Percentiles rank a stretch among this genome's conserved stretches.
phyloP scores from a whole-genome alignment of 2,888 invertebrate species.

The Troides oblongomaculatus region DNA sequence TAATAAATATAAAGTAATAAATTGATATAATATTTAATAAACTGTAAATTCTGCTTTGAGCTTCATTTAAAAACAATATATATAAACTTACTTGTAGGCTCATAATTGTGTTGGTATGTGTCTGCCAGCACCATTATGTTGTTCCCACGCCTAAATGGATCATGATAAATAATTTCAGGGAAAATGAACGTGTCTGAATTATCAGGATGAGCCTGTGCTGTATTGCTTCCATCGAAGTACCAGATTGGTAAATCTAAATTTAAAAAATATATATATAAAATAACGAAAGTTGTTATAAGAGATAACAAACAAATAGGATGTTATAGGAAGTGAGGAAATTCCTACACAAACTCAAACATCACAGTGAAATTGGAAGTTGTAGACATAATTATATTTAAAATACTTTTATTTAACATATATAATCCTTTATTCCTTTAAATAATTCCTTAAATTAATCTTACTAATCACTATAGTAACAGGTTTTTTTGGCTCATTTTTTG shows the following conservation, averaged over 20 bases:
- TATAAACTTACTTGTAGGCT: conserved; percentile 60
- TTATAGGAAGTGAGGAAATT: too few species aligned
- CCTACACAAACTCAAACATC: too few species aligned
- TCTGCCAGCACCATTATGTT: conserved; percentile 89
- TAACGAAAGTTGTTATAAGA: not conserved
- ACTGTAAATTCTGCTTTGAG: not conserved
- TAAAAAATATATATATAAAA: not conserved
- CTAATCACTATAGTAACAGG: too few species aligned
- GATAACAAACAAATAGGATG: not conserved
- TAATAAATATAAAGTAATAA: too few species aligned
- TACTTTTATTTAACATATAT: too few species aligned
- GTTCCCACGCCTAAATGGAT: conserved; percentile 88
- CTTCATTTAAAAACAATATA: not conserved
- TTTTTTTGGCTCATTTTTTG: too few species aligned
- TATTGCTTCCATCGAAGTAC: conserved; percentile 88
- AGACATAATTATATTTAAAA: too few species aligned
- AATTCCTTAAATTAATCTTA: too few species aligned
- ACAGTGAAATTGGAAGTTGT: too few species aligned
- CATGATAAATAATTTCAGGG: conserved; percentile 88
- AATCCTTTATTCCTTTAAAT: too few species aligned
- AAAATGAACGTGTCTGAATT: conserved; percentile 87
- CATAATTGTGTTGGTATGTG: conserved; percentile 83
- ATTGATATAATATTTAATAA: too few species aligned
- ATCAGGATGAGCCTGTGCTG: conserved; percentile 82
- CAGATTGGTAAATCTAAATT: conserved; percentile 84